A percentile compares a stretch with the other conserved stretches of the same genome.
phyloP scores from a whole-genome alignment of 1,140 invertebrate genomes.

The Drosophila insularis region DNA sequence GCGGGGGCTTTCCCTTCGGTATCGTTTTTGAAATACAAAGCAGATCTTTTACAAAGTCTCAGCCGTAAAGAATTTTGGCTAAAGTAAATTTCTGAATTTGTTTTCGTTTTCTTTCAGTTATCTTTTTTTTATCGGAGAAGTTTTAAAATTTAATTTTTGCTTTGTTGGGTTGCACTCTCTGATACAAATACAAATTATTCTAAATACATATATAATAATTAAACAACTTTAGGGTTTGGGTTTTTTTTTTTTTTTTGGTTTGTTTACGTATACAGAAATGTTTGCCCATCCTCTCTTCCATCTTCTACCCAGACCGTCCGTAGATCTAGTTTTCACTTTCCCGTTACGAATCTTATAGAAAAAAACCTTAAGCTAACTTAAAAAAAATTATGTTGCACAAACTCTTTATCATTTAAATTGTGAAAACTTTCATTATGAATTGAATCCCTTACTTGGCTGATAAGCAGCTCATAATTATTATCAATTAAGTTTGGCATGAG shows the following conservation, averaged over 20 bases:
- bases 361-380: constrained; percentile 5
- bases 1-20: too few relatives aligned
- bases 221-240: not conserved
- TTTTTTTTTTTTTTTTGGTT: not conserved
- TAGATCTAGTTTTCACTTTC: not conserved
- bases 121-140: too few relatives aligned
- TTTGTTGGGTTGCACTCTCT: not conserved
- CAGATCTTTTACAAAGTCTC: too few relatives aligned
- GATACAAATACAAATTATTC: not conserved
- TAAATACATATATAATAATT: not conserved
- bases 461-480: constrained; percentile 8
- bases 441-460: not conserved
- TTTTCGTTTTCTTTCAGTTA: too few relatives aligned
- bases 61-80: too few relatives aligned
- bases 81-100: too few relatives aligned
- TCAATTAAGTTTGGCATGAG: constrained; percentile 47
- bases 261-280: constrained; percentile 44
- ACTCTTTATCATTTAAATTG: not conserved
- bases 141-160: not conserved
- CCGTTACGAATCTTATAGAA: constrained; percentile 1
- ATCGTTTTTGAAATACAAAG: not conserved
- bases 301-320: not conserved
- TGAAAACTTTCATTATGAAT: not conserved
- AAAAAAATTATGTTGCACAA: not conserved
- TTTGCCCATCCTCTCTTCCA: not conserved